phyloP scores from a whole-genome alignment of 2,888 invertebrate species.

The Chironomus tentans region DNA sequence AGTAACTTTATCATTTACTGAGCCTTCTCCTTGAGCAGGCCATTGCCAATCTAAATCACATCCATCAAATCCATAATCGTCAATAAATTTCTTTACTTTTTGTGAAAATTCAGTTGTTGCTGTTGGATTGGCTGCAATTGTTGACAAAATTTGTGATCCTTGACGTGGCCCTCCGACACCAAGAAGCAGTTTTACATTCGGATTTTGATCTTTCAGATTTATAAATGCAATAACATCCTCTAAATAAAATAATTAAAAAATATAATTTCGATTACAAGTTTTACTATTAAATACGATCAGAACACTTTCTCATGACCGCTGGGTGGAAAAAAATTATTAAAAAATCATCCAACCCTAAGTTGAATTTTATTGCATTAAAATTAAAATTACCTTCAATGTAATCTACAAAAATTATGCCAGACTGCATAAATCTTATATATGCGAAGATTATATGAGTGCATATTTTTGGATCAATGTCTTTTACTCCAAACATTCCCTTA shows the following conservation, averaged over 20 bases:
- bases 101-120: slow-evolving; percentile 32
- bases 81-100: slow-evolving; percentile 35
- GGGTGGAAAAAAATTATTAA: no score
- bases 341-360: no score
- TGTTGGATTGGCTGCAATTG: background rate
- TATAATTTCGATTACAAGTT: no score
- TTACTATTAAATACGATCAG: no score
- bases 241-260: no score
- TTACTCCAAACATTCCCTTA: background rate
- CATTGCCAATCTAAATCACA: slow-evolving; percentile 56
- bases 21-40: slow-evolving; percentile 39
- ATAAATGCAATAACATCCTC: no score
- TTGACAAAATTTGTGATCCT: slow-evolving; percentile 45
- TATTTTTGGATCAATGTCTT: slow-evolving; percentile 3
- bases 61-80: slow-evolving; percentile 46
- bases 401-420: background rate
- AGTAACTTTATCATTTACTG: background rate
- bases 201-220: slow-evolving; percentile 39
- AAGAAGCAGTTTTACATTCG: slow-evolving; percentile 39
- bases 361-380: background rate
- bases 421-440: background rate
- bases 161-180: slow-evolving; percentile 46
- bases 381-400: background rate
- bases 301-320: no score
- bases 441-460: slow-evolving; percentile 12